Evolutionary conservation across 2,888 invertebrate genomes (phyloP).

Genomic region (Cataglyphis albicans): DNA sequence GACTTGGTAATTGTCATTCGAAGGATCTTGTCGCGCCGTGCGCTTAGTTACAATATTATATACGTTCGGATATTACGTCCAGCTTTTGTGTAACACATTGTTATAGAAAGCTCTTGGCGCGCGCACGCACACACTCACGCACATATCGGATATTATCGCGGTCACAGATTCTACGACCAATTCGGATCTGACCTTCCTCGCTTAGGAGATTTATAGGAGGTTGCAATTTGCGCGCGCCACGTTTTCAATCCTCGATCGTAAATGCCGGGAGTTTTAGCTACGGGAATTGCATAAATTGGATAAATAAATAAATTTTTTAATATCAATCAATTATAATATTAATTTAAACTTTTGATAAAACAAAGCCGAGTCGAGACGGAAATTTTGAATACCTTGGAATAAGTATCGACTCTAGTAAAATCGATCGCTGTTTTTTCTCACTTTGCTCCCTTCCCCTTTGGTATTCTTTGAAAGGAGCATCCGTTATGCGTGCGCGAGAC

Average conservation of each 20-base stretch:
- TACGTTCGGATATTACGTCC: slow-evolving; percentile 6
- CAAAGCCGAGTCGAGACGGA: neutral
- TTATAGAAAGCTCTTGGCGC: slow-evolving; percentile 2
- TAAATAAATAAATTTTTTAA: neutral
- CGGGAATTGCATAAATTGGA: neutral
- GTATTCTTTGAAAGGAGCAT: neutral
- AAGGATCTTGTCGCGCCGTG: slow-evolving; percentile 8
- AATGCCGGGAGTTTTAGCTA: neutral
- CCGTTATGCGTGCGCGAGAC: neutral
- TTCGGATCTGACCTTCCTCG: neutral
- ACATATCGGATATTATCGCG: neutral
- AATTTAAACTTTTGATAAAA: neutral
- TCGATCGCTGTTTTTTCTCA: neutral
- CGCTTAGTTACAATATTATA: slow-evolving; percentile 8
- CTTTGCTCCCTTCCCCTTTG: neutral
- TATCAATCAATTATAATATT: neutral
- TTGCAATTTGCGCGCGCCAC: neutral
- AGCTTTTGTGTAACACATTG: slow-evolving; percentile 35
- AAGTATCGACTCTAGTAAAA: neutral
- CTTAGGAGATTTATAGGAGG: neutral
- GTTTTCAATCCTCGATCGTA: neutral
- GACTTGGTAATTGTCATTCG: slow-evolving; percentile 43
- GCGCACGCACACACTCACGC: neutral
- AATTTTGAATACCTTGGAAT: slow-evolving; percentile 10
- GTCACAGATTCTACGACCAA: neutral